Percentiles rank a stretch among this genome's conserved stretches.
Evolutionary conservation across 2,888 invertebrate species (phyloP).

Genomic region (Coecobrya sp.): DNA sequence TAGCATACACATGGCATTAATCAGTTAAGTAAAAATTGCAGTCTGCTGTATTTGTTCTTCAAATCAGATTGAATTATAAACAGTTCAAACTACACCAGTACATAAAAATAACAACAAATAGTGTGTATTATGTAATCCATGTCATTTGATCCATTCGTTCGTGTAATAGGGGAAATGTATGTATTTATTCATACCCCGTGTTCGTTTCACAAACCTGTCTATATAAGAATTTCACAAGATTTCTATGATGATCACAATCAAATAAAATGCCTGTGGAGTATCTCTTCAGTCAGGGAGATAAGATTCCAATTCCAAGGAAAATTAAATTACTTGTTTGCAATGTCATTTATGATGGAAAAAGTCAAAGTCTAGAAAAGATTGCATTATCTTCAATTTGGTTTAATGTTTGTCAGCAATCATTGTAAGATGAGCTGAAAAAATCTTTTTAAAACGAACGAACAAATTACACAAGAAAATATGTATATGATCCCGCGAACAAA

Average conservation of each 20-base stretch:
- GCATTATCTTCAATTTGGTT: conserved; percentile 62
- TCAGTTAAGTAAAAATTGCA: no score
- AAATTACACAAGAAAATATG: not conserved
- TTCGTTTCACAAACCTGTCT: no score
- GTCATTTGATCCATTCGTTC: no score
- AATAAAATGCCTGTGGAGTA: conserved; percentile 28
- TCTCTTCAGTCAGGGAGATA: not conserved
- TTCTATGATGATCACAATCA: not conserved
- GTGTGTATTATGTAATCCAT: no score
- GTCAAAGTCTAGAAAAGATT: conserved; percentile 52
- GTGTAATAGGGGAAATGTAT: no score
- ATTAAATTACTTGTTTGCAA: conserved; percentile 57
- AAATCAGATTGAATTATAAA: no score
- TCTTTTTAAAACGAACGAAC: conserved; percentile 18
- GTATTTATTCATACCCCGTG: no score
- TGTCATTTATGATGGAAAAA: conserved; percentile 37
- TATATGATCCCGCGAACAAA: not conserved
- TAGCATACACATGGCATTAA: no score
- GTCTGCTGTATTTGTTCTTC: no score
- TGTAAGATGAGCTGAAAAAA: conserved; percentile 56
- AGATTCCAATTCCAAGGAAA: not conserved
- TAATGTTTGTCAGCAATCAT: conserved; percentile 67
- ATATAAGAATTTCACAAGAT: no score
- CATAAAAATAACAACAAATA: no score
- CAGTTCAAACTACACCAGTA: no score